Base-by-base conservation (phyloP, 1,140 invertebrate genomes). In the Drosophila arawakana region DNA sequence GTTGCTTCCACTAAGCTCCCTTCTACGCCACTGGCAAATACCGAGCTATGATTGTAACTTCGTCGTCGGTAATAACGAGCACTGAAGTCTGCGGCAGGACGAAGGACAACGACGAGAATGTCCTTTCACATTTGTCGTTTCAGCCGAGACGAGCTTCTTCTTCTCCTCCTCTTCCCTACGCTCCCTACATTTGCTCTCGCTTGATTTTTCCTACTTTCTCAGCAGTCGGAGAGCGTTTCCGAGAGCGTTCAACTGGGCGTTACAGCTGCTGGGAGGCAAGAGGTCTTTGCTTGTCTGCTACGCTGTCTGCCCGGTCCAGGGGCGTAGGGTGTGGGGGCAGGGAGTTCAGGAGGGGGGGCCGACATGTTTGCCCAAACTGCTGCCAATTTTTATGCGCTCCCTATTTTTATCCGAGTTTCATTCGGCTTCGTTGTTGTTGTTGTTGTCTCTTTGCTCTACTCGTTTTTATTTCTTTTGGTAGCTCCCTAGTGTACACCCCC, bases 101-200 rank as follows among this genome's bases (percentile, higher is more conserved):
- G 65, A 61, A 39, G 72, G 39, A 68, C 25, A 9, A 80, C 75
- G 81, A 83, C 81, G 81, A 85, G 81, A 88, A 88, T 88, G 84
- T 88, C 84, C 84, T 88, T 88, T 89, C 84, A 88, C 84, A 86
- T 88, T 88, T 88, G 83, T 88, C 84, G 84, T 83, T 89, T 80
- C 72, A 72, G 67, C 84, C 83, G 83, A 88, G 83, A 83, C 80
- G 78, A 81, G 66, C 60, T 15, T 15, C 34, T 13, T 13, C 11
- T 18, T 37, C 13, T 44, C 13, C 7, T 15, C 0, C 15, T 15
- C 15, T 15, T 15, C 30, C n/a, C 30, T 34, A 30, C 25, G 49
- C 49, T 52, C 49, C 49, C 49, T 52, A 52, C 49, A 5, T 52
- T 30, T 30, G 25, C 11, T 11, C 67, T 39, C 25, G 49, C 46